A percentile compares a stretch with the other conserved stretches of the same genome.
Evolutionary conservation across 2,113 vertebrate species (phyloP).

Genomic region (Willisornis vidua): DNA sequence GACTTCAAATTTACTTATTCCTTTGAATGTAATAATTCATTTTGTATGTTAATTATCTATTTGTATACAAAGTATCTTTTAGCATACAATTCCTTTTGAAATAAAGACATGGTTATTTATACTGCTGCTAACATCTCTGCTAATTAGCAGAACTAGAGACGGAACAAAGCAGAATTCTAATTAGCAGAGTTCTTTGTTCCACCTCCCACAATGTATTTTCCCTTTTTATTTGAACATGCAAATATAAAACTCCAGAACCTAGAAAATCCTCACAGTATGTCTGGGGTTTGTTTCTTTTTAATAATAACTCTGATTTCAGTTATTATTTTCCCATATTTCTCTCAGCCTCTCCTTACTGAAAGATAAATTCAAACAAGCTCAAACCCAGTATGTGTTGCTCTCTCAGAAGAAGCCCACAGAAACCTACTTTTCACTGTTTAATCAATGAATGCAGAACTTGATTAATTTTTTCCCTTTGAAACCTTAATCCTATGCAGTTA

Average conservation of each 20-base stretch:
- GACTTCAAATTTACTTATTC: background rate
- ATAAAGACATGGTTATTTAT: background rate
- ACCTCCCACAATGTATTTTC: background rate
- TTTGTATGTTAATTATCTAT: background rate
- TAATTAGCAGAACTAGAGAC: background rate
- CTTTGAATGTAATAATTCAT: background rate
- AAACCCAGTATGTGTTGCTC: background rate
- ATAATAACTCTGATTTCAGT: background rate
- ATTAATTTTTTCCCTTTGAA: background rate
- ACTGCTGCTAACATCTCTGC: background rate
- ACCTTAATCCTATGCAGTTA: background rate
- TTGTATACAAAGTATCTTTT: background rate
- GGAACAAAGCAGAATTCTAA: background rate
- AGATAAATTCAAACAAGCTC: background rate
- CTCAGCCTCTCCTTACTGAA: background rate
- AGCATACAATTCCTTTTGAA: background rate
- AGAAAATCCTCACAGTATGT: background rate
- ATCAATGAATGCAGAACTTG: background rate
- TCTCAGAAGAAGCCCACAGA: background rate
- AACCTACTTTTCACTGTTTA: background rate
- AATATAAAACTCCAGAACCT: background rate
- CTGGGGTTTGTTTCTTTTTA: background rate
- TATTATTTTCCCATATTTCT: background rate
- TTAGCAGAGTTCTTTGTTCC: background rate
- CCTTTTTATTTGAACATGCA: background rate